Base-by-base conservation (phyloP, 2,113 vertebrate genomes). In the Callocephalon fimbriatum region DNA sequence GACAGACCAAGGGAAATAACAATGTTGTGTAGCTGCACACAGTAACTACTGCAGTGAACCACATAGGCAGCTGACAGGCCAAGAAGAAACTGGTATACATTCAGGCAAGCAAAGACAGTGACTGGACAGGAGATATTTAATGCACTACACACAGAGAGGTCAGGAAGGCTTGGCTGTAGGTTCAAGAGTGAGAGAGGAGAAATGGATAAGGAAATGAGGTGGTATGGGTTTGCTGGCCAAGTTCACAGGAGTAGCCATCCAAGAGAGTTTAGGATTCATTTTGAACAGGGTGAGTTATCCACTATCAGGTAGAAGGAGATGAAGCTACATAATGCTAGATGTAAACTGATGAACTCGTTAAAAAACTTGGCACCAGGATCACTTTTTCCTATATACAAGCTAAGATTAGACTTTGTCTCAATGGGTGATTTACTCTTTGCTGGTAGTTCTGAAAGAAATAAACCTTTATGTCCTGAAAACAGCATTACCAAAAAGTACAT, bases 61-160 rank as follows among this genome's bases (percentile, higher is more conserved):
- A 14, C 0, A 1, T 0, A 7, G 70, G 42, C 35, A 76, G 10
- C 38, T 37, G 63, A 29, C 5, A 58, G 50, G 38, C 31, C 32
- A 59, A 17, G 10, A 71, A 53, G 51, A 67, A 75, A 25, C 21
- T 32, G 26, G 22, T 20, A 44, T 29, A 25, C 42, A 9, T 17
- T 37, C 38, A 47, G 51, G 48, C 26, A 68, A 54, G 56, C 6
- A 27, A 62, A 56, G 37, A 5, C 35, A 56, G 19, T 19, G 56
- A 11, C 31, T 58, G 27, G 37, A 42, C 25, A 85, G 65, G 37
- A 72, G 56, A 48, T 35, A 35, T 12, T 38, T 65, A 29, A 47
- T 38, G 29, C 16, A 32, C 48, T 76, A 79, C 15, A 47, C 10
- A 8, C 1, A 32, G 29, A 79, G 37, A 71, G 11, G 7, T 19